These are phyloP conservation scores for Pristionchus fissidentatus DNA, from an alignment of 2,888 invertebrate genomes.

Conservation along the genomic window DNA sequence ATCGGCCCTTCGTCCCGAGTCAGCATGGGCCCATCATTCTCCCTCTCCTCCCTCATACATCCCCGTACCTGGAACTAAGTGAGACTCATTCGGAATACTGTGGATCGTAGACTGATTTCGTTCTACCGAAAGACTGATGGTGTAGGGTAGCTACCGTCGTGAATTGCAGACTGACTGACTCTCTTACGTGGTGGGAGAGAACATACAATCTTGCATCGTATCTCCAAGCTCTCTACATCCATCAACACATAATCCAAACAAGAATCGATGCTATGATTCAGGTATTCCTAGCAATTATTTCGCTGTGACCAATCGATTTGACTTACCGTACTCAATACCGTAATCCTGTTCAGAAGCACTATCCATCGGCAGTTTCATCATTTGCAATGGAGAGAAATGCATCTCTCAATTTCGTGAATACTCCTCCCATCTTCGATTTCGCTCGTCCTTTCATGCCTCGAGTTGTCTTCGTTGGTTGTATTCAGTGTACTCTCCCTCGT, in stretches of 20 bases:
- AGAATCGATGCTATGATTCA: constrained; percentile 70
- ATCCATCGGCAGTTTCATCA: constrained; percentile 59
- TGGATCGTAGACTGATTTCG: neutral
- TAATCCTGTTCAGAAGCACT: constrained; percentile 54
- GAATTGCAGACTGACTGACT: constrained; percentile 68
- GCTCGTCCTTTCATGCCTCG: constrained; percentile 75
- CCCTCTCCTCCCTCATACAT: constrained; percentile 74
- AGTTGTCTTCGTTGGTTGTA: constrained; percentile 73
- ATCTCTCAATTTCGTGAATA: constrained; percentile 74
- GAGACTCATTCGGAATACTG: neutral
- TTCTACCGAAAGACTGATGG: no score
- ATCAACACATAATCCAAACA: constrained; percentile 73
- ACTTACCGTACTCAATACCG: neutral
- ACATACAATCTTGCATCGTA: constrained; percentile 70
- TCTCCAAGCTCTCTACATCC: constrained; percentile 71
- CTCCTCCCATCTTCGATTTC: constrained; percentile 75
- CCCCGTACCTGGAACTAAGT: constrained; percentile 74
- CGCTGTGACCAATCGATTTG: neutral
- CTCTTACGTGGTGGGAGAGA: constrained; percentile 68
- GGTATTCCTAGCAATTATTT: constrained; percentile 51
- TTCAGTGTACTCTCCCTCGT: constrained; percentile 71
- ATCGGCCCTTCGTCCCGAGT: constrained; percentile 73
- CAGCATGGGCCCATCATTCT: constrained; percentile 74
- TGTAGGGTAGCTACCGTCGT: neutral
- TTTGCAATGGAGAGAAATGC: constrained; percentile 75